Evolutionary conservation across 2,888 invertebrate genomes (phyloP).

Genomic region (Caenorhabditis zanzibari): DNA sequence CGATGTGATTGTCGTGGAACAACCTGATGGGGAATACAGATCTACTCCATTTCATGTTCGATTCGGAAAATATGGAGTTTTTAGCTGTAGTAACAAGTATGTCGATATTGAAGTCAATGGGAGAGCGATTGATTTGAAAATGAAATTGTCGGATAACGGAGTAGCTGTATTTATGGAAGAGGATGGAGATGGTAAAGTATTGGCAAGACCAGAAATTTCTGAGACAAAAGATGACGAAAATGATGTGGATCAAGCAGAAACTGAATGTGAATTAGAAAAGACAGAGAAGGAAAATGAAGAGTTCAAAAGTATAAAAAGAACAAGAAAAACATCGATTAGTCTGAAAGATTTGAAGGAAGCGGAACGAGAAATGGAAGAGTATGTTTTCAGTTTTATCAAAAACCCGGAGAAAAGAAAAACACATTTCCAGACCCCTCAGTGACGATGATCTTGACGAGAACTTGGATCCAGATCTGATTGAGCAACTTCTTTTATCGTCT

Average conservation of each 20-base stretch:
- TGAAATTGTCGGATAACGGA: constrained; percentile 98
- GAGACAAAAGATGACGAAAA: neutral
- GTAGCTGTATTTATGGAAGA: constrained; percentile 99
- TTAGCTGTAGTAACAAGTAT: constrained; percentile 95
- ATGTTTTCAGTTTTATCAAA: neutral
- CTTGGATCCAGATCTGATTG: constrained; percentile 65
- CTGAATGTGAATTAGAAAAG: constrained; percentile 69
- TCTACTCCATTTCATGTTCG: constrained; percentile 99
- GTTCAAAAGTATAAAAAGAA: constrained; percentile 14
- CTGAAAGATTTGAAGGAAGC: constrained; percentile 54
- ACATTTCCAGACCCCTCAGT: constrained; percentile 64
- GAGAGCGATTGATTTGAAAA: constrained; percentile 87
- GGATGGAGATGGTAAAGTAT: constrained; percentile 88
- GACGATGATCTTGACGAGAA: constrained; percentile 71
- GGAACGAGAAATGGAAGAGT: constrained; percentile 4
- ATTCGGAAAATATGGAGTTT: constrained; percentile 98
- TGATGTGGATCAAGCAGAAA: constrained; percentile 67
- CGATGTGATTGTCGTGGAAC: constrained; percentile 97
- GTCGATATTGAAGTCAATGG: constrained; percentile 99
- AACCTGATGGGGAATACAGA: constrained; percentile 94
- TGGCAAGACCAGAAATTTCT: constrained; percentile 44
- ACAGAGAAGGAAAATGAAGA: constrained; percentile 36
- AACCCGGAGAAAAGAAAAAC: constrained; percentile 58
- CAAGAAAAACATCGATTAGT: constrained; percentile 55
- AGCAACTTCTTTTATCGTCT: constrained; percentile 90